Conservation (phyloP, 2,888 invertebrate species). For the Lasioglossum morio region DNA sequence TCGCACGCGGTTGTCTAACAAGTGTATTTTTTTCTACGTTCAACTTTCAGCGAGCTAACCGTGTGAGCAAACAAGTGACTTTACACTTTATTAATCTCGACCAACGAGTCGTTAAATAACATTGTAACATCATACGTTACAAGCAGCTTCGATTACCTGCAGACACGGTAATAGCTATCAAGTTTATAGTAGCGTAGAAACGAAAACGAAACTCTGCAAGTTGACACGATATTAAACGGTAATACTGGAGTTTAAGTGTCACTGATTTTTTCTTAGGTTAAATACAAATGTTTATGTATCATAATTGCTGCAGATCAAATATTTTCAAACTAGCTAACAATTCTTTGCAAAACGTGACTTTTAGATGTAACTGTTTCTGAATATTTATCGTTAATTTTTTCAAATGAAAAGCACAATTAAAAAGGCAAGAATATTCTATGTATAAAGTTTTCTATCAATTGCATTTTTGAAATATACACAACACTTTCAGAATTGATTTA, state of each 20-base stretch:
- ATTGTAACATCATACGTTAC: conserved; percentile 41
- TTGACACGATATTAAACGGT: not conserved
- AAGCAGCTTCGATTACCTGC: conserved; percentile 20
- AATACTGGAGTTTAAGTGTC: not conserved
- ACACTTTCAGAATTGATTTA: not conserved
- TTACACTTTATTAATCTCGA: conserved; percentile 44
- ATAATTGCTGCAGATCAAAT: not conserved
- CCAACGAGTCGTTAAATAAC: conserved; percentile 47
- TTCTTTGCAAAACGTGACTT: not conserved
- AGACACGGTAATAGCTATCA: conserved; percentile 6
- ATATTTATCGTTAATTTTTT: not conserved
- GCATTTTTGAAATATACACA: not conserved
- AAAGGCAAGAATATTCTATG: not conserved
- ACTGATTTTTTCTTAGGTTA: not conserved
- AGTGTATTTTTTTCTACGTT: conserved; percentile 18
- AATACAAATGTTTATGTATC: not conserved
- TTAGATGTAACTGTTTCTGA: not conserved
- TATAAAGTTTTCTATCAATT: not conserved
- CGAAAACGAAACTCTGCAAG: not conserved
- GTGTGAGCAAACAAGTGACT: conserved; percentile 25
- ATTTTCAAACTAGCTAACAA: not conserved
- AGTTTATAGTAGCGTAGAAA: conserved; percentile 2
- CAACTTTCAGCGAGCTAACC: conserved; percentile 35
- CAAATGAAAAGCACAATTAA: not conserved
- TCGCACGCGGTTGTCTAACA: conserved; percentile 8